Evolutionary conservation across 2,888 invertebrate genomes (phyloP).

Genomic region (Xanthorhoe spadicearia): DNA sequence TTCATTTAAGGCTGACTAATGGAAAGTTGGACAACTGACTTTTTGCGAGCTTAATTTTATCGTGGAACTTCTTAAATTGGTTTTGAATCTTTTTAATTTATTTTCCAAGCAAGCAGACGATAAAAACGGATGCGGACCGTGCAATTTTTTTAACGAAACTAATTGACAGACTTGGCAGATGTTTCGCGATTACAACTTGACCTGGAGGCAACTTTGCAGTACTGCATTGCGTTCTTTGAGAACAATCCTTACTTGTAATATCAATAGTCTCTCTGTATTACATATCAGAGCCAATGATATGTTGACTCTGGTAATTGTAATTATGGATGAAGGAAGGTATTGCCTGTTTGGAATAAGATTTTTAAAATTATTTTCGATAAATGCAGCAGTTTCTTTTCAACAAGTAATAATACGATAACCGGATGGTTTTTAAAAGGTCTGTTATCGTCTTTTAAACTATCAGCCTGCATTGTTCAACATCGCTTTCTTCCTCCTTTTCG

Average conservation of each 20-base stretch:
- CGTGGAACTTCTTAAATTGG: conserved; percentile 36
- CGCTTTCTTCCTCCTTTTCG: not conserved
- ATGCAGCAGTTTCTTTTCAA: not conserved
- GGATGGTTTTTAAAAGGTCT: not conserved
- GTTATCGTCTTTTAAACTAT: too few relatives aligned
- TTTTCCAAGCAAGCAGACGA: conserved; percentile 19
- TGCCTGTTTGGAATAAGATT: not conserved
- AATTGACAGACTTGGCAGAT: conserved; percentile 34
- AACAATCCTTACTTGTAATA: not conserved
- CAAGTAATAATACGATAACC: too few relatives aligned
- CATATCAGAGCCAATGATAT: not conserved
- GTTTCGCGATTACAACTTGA: conserved; percentile 27
- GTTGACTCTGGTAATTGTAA: conserved; percentile 1
- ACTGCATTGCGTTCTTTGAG: conserved; percentile 16
- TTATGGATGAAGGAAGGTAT: too few relatives aligned
- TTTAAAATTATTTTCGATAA: not conserved
- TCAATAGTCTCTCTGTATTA: not conserved
- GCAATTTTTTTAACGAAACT: conserved; percentile 31
- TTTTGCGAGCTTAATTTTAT: conserved; percentile 44
- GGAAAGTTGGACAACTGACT: conserved; percentile 43
- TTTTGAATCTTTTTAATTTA: conserved; percentile 36
- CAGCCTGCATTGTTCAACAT: not conserved
- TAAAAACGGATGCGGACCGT: conserved; percentile 27
- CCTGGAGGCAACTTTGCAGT: conserved; percentile 16
- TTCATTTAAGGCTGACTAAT: conserved; percentile 44